Evolutionary conservation across 2,888 invertebrate species (phyloP), one percentile per base, ranked within the genome.

Genomic region (Volucella inanis): DNA sequence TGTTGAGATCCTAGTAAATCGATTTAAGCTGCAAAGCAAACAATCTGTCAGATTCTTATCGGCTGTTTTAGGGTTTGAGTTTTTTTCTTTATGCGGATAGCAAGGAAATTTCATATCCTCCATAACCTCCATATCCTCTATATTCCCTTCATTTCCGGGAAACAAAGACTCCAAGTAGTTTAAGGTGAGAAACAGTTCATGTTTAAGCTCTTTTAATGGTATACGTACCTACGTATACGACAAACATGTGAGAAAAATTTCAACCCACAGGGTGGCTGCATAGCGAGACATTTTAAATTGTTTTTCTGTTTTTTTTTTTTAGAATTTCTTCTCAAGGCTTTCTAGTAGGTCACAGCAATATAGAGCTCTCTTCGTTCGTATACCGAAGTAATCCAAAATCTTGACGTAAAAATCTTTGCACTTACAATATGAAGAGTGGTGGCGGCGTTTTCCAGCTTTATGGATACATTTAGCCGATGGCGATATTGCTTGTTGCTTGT

Each of bases 21-120:
- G 78, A 71, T 78, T 71, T 62, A 52, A 68, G 68, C 61, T 54
- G 75, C 59, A 62, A 62, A 77, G 47, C 47, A 77, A 62, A 70
- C 68, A 68, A 52, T 77, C 61, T 68, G 61, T 61, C 59, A 76
- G 61, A 67, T 65, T 55, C 57, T 18, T 54, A 65, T 57, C 65
- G 75, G 22, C 39, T 14, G 12, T 49, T 55, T 12, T 41, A 31
- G 31, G 31, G 6, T 47, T 55, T 55, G 43, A 14, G 54, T 31
- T 31, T 31, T 31, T 31, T 31, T 31, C 1, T 6, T 0, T 38
- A 31, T 52, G 15, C 47, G 39, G 10, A 43, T 59, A 39, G 8
- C 45, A 54, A 70, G 70, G 70, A 78, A 54, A 70, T 78, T 64
- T 31, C 55, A 70, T 49, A 78, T 62, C 54, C 68, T 54, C 39